Evolutionary conservation across 2,888 invertebrate species (phyloP).

Genomic region (Odontocolon sp.): DNA sequence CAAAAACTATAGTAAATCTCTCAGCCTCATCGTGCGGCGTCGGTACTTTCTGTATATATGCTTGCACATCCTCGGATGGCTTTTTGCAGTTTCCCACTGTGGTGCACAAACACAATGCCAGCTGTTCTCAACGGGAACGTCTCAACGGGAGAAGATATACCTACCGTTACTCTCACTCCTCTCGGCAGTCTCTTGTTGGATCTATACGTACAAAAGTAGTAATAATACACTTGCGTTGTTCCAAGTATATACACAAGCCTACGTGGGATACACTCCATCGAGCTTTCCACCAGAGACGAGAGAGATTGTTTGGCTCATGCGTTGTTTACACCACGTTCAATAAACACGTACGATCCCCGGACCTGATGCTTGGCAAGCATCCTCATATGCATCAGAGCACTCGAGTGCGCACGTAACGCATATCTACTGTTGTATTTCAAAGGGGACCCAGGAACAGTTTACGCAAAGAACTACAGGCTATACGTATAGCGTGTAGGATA

Average conservation of each 20-base stretch:
- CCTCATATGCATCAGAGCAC: slow-evolving; percentile 26
- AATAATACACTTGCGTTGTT: slow-evolving; percentile 21
- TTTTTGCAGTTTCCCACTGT: slow-evolving; percentile 17
- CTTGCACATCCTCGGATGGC: background rate
- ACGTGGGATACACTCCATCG: slow-evolving; percentile 44
- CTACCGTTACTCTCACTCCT: slow-evolving; percentile 8
- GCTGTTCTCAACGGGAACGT: slow-evolving; percentile 2
- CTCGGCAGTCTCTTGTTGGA: background rate
- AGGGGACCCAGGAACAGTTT: background rate
- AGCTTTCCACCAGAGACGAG: slow-evolving; percentile 40
- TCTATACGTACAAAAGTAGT: slow-evolving; percentile 4
- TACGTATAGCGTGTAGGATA: no score
- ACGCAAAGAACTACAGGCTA: no score
- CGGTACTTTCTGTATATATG: no score
- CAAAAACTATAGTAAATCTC: no score
- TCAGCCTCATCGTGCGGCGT: no score
- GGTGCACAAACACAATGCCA: slow-evolving; percentile 3
- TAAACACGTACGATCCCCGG: slow-evolving; percentile 40
- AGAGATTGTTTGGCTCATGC: slow-evolving; percentile 52
- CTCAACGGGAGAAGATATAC: background rate
- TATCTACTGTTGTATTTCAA: slow-evolving; percentile 13
- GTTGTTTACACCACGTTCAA: slow-evolving; percentile 53
- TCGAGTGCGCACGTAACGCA: slow-evolving; percentile 37
- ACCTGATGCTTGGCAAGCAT: slow-evolving; percentile 27
- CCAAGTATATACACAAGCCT: slow-evolving; percentile 42